Evolutionary conservation across 2,888 invertebrate species (phyloP).

Genomic region (Metellina segmentata): DNA sequence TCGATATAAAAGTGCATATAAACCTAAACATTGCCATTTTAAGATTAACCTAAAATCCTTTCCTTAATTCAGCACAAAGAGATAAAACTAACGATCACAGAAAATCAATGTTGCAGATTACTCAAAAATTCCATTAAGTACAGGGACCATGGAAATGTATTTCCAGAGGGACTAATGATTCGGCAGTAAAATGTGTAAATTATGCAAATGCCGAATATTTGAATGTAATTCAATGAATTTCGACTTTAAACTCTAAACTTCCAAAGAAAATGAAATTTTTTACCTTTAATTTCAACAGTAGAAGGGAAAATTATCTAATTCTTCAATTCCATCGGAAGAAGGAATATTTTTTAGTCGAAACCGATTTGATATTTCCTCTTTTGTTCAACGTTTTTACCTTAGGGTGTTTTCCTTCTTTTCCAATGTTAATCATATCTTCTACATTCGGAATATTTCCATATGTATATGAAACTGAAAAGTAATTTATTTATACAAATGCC

Average conservation of each 20-base stretch:
- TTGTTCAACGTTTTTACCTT: neutral
- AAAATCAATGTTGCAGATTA: neutral
- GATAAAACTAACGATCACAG: neutral
- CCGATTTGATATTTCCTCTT: neutral
- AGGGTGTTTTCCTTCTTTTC: neutral
- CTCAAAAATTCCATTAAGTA: conserved; percentile 8
- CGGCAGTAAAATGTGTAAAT: conserved; percentile 16
- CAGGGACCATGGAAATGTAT: conserved; percentile 9
- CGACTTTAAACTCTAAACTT: neutral
- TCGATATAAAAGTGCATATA: neutral
- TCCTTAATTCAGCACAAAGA: neutral
- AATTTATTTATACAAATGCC: neutral
- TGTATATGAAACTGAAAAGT: neutral
- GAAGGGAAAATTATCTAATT: neutral
- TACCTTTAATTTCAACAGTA: conserved; percentile 6
- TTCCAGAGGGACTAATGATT: conserved; percentile 23
- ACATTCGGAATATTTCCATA: neutral
- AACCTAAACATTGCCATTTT: neutral
- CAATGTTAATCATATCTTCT: neutral
- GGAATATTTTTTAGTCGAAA: neutral
- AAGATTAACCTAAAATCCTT: neutral
- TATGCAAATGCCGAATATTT: conserved; percentile 25
- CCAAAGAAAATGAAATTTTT: conserved; percentile 5
- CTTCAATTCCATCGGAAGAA: neutral
- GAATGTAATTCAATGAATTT: conserved; percentile 12